Percentiles rank a stretch among this genome's conserved stretches.
phyloP scores from a whole-genome alignment of 2,888 invertebrate species.

The Taenaris catops region DNA sequence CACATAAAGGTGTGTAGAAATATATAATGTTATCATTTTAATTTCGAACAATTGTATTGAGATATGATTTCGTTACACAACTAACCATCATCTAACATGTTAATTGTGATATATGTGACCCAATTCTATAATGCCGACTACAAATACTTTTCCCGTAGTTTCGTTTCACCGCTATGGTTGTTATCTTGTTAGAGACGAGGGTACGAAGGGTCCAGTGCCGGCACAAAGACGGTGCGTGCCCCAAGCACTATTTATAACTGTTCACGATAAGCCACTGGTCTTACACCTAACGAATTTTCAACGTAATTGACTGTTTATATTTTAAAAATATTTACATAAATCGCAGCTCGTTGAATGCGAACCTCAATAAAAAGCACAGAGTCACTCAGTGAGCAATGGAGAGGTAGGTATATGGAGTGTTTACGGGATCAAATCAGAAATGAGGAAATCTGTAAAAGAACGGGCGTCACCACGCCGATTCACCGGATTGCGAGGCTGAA shows the following conservation, averaged over 20 bases:
- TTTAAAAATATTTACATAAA: no score
- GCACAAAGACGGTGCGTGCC: slow-evolving; percentile 40
- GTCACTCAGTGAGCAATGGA: no score
- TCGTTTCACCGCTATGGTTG: slow-evolving; percentile 72
- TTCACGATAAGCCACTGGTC: slow-evolving; percentile 32
- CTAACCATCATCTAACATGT: slow-evolving; percentile 7
- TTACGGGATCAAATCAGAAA: no score
- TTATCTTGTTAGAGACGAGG: slow-evolving; percentile 79
- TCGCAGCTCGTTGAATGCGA: no score
- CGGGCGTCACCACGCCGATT: no score
- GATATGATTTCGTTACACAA: background rate
- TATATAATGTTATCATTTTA: background rate
- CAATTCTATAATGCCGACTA: slow-evolving; percentile 59
- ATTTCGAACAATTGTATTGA: background rate
- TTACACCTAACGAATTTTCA: slow-evolving; percentile 16
- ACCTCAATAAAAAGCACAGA: no score
- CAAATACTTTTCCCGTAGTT: slow-evolving; percentile 75
- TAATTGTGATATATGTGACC: slow-evolving; percentile 43
- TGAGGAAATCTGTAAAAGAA: no score
- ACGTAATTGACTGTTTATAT: background rate
- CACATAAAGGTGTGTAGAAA: no score
- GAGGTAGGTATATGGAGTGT: no score
- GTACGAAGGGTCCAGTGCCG: slow-evolving; percentile 59
- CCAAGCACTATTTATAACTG: slow-evolving; percentile 37
- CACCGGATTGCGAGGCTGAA: no score